Evolutionary conservation across 2,797 vertebrate genomes (phyloP), one percentile per base, ranked within the genome.

Genomic region (Sebastes vulpes): DNA sequence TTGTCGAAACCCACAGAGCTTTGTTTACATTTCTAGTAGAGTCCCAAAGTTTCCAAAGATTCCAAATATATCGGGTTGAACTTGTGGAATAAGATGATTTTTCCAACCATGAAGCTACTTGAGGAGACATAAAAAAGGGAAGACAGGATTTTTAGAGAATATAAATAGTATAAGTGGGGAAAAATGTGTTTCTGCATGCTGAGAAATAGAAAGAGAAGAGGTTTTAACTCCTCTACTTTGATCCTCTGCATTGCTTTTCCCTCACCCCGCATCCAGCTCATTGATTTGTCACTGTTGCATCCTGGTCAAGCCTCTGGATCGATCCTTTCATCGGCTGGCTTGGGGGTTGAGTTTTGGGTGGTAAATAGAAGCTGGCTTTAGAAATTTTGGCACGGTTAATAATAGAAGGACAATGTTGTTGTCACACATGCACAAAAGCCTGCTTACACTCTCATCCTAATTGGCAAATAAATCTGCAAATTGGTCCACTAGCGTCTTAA

Each of bases 261-360:
- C 73, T 77, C 56, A 73, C 31, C 31, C 67, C 3, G 11, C n/a
- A 5, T 56, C 72, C 81, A 61, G 53, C 73, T 23, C 63, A 92
- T 89, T 79, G 86, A 92, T 91, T 77, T 81, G 71, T 83, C 79
- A 83, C 77, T 72, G 75, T 53, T 83, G 69, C 31, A 52, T 89
- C 86, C 90, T 82, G 83, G 53, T 83, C 73, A 79, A 82, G 63
- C 68, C 77, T 75, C 53, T 53, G 58, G 38, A 91, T 88, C n/a
- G 60, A 89, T 91, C 46, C 53, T 3, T 81, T 84, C 59, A 46
- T 59, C 72, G 71, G 66, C 77, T 77, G 1, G 0, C 52, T 38
- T 20, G 25, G 65, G 64, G 54, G 50, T 60, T 18, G 23, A 11
- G 25, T 53, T 75, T 65, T 65, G 21, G 76, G 38, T 75, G 72